Base-by-base conservation (phyloP, 2,797 vertebrate species). In the Sorex maritimensis region DNA sequence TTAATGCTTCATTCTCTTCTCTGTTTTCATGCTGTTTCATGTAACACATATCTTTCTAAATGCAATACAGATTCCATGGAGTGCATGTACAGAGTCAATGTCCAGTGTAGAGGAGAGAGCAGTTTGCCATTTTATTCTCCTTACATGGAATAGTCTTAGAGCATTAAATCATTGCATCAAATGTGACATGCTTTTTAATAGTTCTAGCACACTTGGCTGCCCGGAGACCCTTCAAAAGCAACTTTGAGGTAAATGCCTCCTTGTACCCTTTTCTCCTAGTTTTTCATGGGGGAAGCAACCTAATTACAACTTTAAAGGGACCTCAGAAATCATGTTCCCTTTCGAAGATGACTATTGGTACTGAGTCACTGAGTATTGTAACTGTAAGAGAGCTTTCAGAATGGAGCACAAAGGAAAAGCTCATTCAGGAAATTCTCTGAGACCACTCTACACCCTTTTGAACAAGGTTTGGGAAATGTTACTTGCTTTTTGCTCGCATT, bases 271-370 rank as follows among this genome's bases (percentile, higher is more conserved):
- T 88, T 24, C 26, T 13, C 88, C 30, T 0, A 73, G 23, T 10
- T 49, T 89, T 96, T 96, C 72, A 80, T 82, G 69, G 85, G 49
- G 26, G 46, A 94, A 97, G 90, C 63, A 81, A 72, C 91, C 67
- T 93, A 95, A 93, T 96, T 88, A 79, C 77, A 85, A 88, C 86
- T 80, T 90, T 91, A 81, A 97, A 96, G 72, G 30, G 55, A 13
- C 38, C 86, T 73, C 38, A 82, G 82, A 81, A 86, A 72, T 87
- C 92, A 11, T 0, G 26, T 95, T 91, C 74, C 15, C 69, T 58
- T 49, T 93, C 55, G 93, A 88, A 93, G 87, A 83, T 13, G 55
- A 72, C 17, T 49, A 81, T 93, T 55, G 34, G 49, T 85, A 38
- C 94, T 86, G 68, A 95, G 28, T 86, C 91, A 78, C 19, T 61